Conservation (phyloP, 2,888 invertebrate genomes). For the Adineta ricciae region DNA sequence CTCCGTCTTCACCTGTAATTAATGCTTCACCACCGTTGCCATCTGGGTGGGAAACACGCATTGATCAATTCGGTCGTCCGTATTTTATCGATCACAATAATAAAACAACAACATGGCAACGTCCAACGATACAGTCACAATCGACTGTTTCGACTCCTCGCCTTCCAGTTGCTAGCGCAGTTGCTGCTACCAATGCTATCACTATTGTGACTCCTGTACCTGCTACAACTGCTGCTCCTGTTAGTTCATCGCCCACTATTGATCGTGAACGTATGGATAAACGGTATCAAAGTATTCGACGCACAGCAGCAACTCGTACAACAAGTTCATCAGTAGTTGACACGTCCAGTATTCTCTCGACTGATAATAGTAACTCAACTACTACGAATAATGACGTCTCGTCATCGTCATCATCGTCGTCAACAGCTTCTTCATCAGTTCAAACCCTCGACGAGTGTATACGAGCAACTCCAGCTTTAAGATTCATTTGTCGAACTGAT, state of each 20-base stretch:
- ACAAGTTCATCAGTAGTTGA: not conserved
- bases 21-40: constrained; percentile 24
- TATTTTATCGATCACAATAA: constrained; percentile 96
- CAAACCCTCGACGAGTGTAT: not conserved
- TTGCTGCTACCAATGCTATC: not conserved
- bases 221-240: not conserved
- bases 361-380: not conserved
- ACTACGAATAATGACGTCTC: constrained; percentile 18
- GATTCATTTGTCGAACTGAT: constrained; percentile 25
- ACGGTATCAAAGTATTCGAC: constrained; percentile 78
- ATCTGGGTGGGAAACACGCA: constrained; percentile 85
- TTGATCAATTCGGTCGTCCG: constrained; percentile 87
- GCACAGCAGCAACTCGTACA: constrained; percentile 61
- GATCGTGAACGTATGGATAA: constrained; percentile 38
- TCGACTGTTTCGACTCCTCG: not conserved
- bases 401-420: not conserved
- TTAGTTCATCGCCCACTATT: constrained; percentile 34
- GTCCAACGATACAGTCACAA: constrained; percentile 56
- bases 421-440: not conserved
- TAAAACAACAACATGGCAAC: constrained; percentile 86
- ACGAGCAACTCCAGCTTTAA: constrained; percentile 16
- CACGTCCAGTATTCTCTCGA: not conserved
- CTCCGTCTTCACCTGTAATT: not conserved
- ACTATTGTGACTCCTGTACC: not conserved
- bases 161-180: not conserved